Evolutionary conservation across 2,113 vertebrate species (phyloP).

Genomic region (Laterallus jamaicensis): DNA sequence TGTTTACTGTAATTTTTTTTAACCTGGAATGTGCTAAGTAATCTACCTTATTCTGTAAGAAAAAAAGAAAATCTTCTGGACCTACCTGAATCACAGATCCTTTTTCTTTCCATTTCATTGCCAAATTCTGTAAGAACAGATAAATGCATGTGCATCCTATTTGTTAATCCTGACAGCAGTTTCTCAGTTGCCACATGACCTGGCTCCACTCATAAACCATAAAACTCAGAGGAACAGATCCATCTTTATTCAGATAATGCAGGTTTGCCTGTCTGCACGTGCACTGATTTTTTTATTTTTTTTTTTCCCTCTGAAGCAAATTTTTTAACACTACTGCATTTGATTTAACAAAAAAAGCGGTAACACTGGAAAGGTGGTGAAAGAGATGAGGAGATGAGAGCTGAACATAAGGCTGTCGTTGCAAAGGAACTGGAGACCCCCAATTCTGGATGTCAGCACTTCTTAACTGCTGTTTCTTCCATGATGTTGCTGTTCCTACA

Average conservation of each 20-base stretch:
- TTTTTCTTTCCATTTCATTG: neutral
- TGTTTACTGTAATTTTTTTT: slow-evolving; percentile 74
- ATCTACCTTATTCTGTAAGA: slow-evolving; percentile 59
- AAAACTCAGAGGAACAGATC: neutral
- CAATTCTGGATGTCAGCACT: neutral
- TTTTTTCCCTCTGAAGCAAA: neutral
- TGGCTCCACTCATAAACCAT: neutral
- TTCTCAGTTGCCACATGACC: neutral
- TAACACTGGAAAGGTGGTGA: rapidly evolving
- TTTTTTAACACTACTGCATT: rapidly evolving
- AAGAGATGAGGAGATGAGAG: neutral
- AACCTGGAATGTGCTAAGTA: slow-evolving; percentile 65
- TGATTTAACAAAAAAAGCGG: neutral
- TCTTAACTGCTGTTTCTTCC: neutral
- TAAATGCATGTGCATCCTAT: neutral
- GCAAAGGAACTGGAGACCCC: neutral
- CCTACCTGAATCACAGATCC: slow-evolving; percentile 56
- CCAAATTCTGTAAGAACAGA: neutral
- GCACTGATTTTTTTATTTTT: neutral
- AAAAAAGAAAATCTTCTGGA: neutral
- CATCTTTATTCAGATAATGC: neutral
- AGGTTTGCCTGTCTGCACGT: neutral
- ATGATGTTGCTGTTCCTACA: neutral
- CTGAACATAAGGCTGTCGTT: neutral
- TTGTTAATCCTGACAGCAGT: neutral